Conservation (phyloP, 2,888 invertebrate genomes). For the Zelleria hepariella region DNA sequence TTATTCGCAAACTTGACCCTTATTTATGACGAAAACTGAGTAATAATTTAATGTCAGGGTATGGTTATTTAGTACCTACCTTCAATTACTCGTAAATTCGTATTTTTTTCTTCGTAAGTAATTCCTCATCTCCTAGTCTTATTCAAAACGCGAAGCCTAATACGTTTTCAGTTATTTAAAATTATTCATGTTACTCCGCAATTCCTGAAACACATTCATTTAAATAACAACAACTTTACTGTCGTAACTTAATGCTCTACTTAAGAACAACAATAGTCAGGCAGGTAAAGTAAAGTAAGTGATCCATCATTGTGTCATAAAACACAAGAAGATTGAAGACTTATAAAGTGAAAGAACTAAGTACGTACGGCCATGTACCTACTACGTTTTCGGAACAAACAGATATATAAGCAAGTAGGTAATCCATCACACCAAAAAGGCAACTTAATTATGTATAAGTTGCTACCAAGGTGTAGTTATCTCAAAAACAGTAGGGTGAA, state of each 20-base stretch:
- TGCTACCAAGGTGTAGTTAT: too few species aligned
- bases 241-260: neutral
- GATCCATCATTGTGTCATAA: neutral
- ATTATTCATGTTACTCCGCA: too few species aligned
- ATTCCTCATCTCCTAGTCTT: neutral
- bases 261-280: neutral
- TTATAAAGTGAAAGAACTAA: neutral
- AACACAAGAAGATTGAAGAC: neutral
- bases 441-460: too few species aligned
- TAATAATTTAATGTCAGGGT: neutral
- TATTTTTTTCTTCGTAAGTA: neutral
- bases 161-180: neutral
- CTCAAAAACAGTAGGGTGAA: too few species aligned
- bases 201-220: too few species aligned
- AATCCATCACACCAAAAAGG: neutral
- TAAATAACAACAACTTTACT: neutral
- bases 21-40: constrained; percentile 1
- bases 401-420: neutral
- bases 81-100: neutral
- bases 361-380: neutral
- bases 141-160: neutral
- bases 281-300: neutral
- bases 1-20: constrained; percentile 29
- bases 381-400: neutral
- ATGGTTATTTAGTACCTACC: neutral